Evolutionary conservation across 2,888 invertebrate genomes (phyloP), one percentile per base, ranked within the genome.

Genomic region (Pyralis farinalis): DNA sequence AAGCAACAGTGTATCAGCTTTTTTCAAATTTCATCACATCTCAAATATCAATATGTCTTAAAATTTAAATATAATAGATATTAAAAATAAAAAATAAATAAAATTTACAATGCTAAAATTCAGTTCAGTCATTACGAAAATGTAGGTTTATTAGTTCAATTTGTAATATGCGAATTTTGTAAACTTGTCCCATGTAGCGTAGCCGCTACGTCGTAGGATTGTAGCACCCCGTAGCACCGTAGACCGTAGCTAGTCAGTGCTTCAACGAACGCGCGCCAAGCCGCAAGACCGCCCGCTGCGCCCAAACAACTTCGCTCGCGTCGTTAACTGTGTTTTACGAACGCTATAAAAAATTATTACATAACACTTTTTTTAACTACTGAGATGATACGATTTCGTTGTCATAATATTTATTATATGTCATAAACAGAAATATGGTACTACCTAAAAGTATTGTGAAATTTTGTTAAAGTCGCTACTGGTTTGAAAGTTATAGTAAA

Each of bases 251-350:
- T 36, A 31, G 43, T 72, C 76, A 85, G 85, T 82, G 69, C 69
- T 72, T n/a, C 25, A 7, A 71, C 76, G 71, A 63, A 47, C 56
- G 70, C 61, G 67, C 64, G 70, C 62, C 68, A 58, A 66, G 63
- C 51, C 66, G 75, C 65, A 29, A 34, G 61, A 62, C 65, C 60
- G 58, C 69, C 69, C 67, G 58, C 58, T 59, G 61, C 47, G 53
- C 46, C 51, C 55, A 2, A 25, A 55, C 53, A 50, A 54, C 57
- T 52, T 47, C 52, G 33, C 48, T 44, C 51, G 47, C 46, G 51
- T 46, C 77, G 69, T 77, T 77, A 78, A 81, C 49, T 63, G 61
- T 59, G 59, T 71, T 86, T 82, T 76, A 80, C 64, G 68, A 59
- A 69, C 61, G 65, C 55, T 59, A 58, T 78, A 75, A 81, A 81